Conservation (phyloP, 2,797 vertebrate species). For the Eupleurogrammus muticus region DNA sequence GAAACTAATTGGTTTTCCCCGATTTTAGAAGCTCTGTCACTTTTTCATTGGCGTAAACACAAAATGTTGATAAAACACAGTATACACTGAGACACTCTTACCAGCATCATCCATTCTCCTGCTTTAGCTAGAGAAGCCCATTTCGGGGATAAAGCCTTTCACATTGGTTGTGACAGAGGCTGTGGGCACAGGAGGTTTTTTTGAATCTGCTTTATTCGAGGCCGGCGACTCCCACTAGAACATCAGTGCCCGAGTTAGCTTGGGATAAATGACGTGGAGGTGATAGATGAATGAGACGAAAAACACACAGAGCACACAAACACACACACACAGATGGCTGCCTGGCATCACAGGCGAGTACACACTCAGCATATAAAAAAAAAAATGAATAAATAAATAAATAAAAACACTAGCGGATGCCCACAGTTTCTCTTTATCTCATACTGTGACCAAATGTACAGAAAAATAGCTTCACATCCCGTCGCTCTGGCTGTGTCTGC, state of each 20-base stretch:
- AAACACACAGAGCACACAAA: slow-evolving; percentile 9
- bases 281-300: slow-evolving; percentile 50
- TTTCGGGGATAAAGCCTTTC: slow-evolving; percentile 34
- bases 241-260: slow-evolving; percentile 41
- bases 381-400: too few species aligned
- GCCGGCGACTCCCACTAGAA: slow-evolving; percentile 34
- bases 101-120: slow-evolving; percentile 7
- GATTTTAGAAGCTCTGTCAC: too few species aligned
- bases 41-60: too few species aligned
- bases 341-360: slow-evolving; percentile 37
- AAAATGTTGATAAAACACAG: not conserved
- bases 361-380: slow-evolving; percentile 41
- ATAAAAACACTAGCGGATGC: slow-evolving; percentile 26
- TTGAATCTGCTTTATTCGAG: slow-evolving; percentile 35
- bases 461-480: slow-evolving; percentile 17
- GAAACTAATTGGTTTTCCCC: too few species aligned
- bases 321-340: slow-evolving; percentile 28
- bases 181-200: slow-evolving; percentile 23
- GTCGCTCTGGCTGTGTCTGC: slow-evolving; percentile 6
- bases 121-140: slow-evolving; percentile 11
- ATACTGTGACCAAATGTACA: slow-evolving; percentile 38
- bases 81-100: not conserved
- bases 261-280: slow-evolving; percentile 53
- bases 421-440: slow-evolving; percentile 31
- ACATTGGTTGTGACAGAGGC: slow-evolving; percentile 29